Base-by-base conservation (phyloP, 2,113 vertebrate species). In the Heliornis fulica region DNA sequence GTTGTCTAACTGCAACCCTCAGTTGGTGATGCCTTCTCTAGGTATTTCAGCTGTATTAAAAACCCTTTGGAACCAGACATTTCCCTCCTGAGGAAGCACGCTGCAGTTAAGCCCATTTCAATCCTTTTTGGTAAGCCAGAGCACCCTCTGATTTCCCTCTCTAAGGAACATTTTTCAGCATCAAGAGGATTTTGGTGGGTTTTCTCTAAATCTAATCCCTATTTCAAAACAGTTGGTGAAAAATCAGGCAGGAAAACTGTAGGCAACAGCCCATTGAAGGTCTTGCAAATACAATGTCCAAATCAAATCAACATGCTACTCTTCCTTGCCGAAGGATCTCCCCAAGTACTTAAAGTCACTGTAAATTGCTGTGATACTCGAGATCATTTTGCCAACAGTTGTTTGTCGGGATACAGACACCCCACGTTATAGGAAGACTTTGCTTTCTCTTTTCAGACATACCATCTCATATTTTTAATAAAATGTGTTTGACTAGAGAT, bases 381-480 rank as follows among this genome's bases (percentile, higher is more conserved):
- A 87, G 61, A 87, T 40, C 26, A 48, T 54, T 74, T 59, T 76
- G 75, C 65, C 66, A 71, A 45, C 0, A 64, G 48, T 31, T 3
- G 3, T 48, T 64, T 85, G 53, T 22, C 71, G 65, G 63, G 25
- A 76, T 11, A 60, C 36, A 57, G 48, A 70, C 28, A 70, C 25
- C 7, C 3, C 0, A 1, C 31, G 57, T 79, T 8, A n/a, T 15
- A 71, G 11, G 68, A 92, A 59, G 54, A 59, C 86, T 32, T 45
- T 74, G 41, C 45, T 68, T 56, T 48, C 51, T 74, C 31, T 61
- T 88, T 80, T 86, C 48, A 68, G 85, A 85, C 36, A 53, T 1
- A 20, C 0, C 0, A 51, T 48, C 40, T 82, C 17, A 0, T 17
- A 29, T 76, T n/a, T n/a, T n/a, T n/a, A n/a, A n/a, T n/a, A n/a